phyloP scores from a whole-genome alignment of 1,140 invertebrate species.

The Platyura marginata region DNA sequence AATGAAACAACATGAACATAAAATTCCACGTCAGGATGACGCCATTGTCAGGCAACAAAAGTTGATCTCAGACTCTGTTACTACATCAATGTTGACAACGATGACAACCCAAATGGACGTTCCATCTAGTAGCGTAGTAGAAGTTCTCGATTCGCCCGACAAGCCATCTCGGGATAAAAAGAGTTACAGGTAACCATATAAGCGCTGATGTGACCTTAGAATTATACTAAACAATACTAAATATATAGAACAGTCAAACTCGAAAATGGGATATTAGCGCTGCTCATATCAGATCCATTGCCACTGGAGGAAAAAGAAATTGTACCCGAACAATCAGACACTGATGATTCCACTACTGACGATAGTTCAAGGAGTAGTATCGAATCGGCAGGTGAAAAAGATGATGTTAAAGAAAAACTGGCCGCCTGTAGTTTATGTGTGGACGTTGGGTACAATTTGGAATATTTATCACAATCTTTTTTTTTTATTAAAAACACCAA shows the following conservation, averaged over 20 bases:
- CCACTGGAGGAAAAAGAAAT: constrained; percentile 16
- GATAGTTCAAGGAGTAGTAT: constrained; percentile 15
- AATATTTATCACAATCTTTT: no score
- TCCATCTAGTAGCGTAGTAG: no score
- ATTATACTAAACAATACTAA: no score
- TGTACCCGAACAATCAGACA: constrained; percentile 8
- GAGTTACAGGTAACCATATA: neutral
- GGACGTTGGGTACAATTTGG: constrained; percentile 35
- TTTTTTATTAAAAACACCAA: neutral
- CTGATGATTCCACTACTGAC: constrained; percentile 5
- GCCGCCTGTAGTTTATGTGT: constrained; percentile 52
- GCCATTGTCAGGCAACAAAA: no score
- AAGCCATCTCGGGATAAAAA: neutral
- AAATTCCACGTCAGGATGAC: no score
- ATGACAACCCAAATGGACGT: no score
- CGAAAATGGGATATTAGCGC: constrained; percentile 43
- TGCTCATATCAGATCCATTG: constrained; percentile 41
- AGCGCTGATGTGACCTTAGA: no score
- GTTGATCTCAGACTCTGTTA: no score
- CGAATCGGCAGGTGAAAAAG: constrained; percentile 24
- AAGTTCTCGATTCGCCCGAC: neutral
- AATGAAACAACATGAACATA: no score
- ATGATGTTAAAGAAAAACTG: constrained; percentile 27
- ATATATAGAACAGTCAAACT: constrained; percentile 36
- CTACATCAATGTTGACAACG: no score